phyloP scores from a whole-genome alignment of 2,113 vertebrate species.

The Poeciliopsis occidentalis region DNA sequence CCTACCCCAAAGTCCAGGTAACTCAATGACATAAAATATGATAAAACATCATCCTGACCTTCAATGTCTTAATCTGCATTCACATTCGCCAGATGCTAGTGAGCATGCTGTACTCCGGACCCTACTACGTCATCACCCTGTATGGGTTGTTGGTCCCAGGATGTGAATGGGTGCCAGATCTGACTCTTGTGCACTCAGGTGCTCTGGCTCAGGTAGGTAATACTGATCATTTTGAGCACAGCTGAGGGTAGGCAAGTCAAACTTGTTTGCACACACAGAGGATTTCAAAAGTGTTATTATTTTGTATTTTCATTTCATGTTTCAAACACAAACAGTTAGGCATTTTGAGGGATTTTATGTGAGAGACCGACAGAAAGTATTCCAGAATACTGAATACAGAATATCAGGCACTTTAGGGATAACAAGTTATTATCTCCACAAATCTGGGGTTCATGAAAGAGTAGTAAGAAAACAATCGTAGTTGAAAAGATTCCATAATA shows the following conservation, averaged over 20 bases:
- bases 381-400: too few species aligned
- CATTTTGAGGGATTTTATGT: too few species aligned
- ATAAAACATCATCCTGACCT: not conserved
- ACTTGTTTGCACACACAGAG: too few species aligned
- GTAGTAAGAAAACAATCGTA: not conserved
- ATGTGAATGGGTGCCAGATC: constrained; percentile 91
- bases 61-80: not conserved
- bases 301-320: too few species aligned
- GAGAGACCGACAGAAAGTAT: too few species aligned
- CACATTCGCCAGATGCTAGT: constrained; percentile 86
- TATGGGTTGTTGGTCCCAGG: constrained; percentile 91
- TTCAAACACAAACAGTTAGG: too few species aligned
- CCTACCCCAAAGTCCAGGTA: constrained; percentile 93
- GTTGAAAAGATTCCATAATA: not conserved
- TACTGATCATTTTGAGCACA: not conserved
- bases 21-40: not conserved
- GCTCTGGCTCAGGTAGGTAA: constrained; percentile 89
- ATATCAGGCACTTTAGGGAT: too few species aligned
- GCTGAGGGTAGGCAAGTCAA: too few species aligned
- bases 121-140: constrained; percentile 84
- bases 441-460: not conserved
- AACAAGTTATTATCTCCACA: not conserved
- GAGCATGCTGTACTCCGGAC: constrained; percentile 91
- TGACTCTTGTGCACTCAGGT: constrained; percentile 89
- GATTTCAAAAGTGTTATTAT: too few species aligned